Percentiles rank a stretch among this genome's conserved stretches.
Conservation (phyloP, 1,140 invertebrate species). For the Drosophila biarmipes region DNA sequence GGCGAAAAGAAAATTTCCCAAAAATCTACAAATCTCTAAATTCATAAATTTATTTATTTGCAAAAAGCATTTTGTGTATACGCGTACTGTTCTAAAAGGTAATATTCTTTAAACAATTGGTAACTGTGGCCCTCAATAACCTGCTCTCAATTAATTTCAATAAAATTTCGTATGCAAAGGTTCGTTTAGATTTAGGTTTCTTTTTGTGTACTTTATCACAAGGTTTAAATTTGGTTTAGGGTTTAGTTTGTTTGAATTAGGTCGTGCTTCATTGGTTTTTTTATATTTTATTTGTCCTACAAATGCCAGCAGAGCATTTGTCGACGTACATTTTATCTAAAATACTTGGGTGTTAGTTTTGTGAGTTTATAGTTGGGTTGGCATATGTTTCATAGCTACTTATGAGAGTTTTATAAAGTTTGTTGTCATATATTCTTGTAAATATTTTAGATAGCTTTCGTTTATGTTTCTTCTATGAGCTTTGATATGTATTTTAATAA, state of each 20-base stretch:
- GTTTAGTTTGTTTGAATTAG: constrained; percentile 44
- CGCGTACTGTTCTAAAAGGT: constrained; percentile 49
- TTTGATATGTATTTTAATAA: constrained; percentile 79
- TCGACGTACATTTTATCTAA: constrained; percentile 75
- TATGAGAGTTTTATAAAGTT: constrained; percentile 45
- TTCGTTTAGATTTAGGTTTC: constrained; percentile 33
- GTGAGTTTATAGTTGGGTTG: constrained; percentile 55
- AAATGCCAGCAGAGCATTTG: constrained; percentile 40
- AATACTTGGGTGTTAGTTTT: constrained; percentile 66
- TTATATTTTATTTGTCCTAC: constrained; percentile 39
- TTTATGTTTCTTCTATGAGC: constrained; percentile 53
- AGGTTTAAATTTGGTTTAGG: constrained; percentile 72
- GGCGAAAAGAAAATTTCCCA: constrained; percentile 38
- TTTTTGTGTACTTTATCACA: constrained; percentile 66
- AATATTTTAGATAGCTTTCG: constrained; percentile 45
- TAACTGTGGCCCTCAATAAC: constrained; percentile 77
- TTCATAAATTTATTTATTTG: constrained; percentile 46
- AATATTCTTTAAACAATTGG: constrained; percentile 64
- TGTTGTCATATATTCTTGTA: constrained; percentile 41
- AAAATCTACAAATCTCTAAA: constrained; percentile 48
- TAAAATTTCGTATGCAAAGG: constrained; percentile 62
- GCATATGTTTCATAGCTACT: constrained; percentile 54
- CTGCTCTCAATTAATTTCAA: constrained; percentile 70
- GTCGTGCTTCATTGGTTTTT: constrained; percentile 40
- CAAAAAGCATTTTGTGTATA: constrained; percentile 53